Evolutionary conservation across 2,888 invertebrate genomes (phyloP).

Genomic region (Tetrapedia diversipes): DNA sequence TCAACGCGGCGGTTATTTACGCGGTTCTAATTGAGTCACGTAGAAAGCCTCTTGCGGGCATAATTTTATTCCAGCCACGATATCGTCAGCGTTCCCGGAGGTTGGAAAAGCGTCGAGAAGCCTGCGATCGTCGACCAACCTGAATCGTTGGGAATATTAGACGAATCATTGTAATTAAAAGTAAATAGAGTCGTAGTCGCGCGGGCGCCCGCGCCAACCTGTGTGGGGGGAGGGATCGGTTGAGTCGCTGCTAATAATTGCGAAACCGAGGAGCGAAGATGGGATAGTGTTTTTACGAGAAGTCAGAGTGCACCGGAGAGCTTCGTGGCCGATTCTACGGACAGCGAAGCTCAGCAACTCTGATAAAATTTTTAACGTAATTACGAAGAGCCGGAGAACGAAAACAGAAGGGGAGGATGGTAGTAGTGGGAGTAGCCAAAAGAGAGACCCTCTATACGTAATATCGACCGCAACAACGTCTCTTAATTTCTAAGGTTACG

Average conservation of each 20-base stretch:
- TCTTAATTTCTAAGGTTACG: too few species aligned
- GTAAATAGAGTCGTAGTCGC: conserved; percentile 32
- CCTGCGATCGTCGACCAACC: conserved; percentile 20
- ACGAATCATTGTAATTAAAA: conserved; percentile 54
- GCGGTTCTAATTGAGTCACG: conserved; percentile 46
- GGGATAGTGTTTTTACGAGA: conserved; percentile 16
- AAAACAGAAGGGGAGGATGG: too few species aligned
- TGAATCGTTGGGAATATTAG: conserved; percentile 32
- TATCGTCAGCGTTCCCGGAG: conserved; percentile 17
- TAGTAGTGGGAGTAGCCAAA: too few species aligned
- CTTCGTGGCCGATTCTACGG: background rate
- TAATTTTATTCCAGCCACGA: conserved; percentile 27
- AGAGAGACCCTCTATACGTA: too few species aligned
- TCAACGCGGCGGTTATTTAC: conserved; percentile 32
- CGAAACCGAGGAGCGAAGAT: conserved; percentile 14
- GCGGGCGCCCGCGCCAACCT: too few species aligned
- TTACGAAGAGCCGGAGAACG: background rate
- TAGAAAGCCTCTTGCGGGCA: conserved; percentile 26
- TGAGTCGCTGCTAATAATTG: conserved; percentile 30
- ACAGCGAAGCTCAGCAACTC: conserved; percentile 6
- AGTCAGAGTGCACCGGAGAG: background rate
- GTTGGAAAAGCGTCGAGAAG: conserved; percentile 12
- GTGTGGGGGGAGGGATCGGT: background rate
- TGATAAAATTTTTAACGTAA: conserved; percentile 25
- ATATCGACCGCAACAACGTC: too few species aligned